Evolutionary conservation across 2,113 vertebrate species (phyloP), one percentile per base, ranked within the genome.

Genomic region (Ctenomys sociabilis): DNA sequence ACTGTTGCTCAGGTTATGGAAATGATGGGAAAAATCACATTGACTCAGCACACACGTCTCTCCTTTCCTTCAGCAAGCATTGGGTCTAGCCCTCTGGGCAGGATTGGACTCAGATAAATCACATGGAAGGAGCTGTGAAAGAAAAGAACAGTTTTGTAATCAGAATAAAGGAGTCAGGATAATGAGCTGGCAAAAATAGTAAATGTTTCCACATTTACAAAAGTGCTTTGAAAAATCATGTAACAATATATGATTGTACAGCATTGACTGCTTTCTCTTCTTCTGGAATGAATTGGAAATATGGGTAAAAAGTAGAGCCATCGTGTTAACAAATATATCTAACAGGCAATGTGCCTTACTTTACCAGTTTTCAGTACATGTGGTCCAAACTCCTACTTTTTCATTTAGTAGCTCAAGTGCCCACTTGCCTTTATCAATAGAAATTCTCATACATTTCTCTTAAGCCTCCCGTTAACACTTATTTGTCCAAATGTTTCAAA

Each of bases 161-260:
- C 81, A 92, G 35, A 82, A 88, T 90, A 70, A 90, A 90, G 70
- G 21, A 90, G 57, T 77, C 4, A 16, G 4, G 5, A 64, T 72
- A 63, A 90, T 85, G 63, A 96, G 19, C 54, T 88, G 57, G 32
- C n/a, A 88, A 84, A 90, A 81, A 85, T 63, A 80, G 19, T 17
- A 40, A 75, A 72, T 70, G 68, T 90, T 88, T 92, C 64, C 85
- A 94, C 37, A 81, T 92, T 95, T 77, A 91, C 66, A 86, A 72
- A 88, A 81, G 59, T 37, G 37, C 43, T 96, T 93, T 81, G 88
- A 96, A 89, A 94, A 93, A 81, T 77, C 14, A 82, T 2, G 28
- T 78, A 88, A 72, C 49, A 59, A 59, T 81, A 75, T 75, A 84
- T 3, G 52, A 92, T 81, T 28, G 11, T 78, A 73, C 73, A 92